Evolutionary conservation across 1,140 invertebrate species (phyloP).

Genomic region (Pygmarrhopalites habei): DNA sequence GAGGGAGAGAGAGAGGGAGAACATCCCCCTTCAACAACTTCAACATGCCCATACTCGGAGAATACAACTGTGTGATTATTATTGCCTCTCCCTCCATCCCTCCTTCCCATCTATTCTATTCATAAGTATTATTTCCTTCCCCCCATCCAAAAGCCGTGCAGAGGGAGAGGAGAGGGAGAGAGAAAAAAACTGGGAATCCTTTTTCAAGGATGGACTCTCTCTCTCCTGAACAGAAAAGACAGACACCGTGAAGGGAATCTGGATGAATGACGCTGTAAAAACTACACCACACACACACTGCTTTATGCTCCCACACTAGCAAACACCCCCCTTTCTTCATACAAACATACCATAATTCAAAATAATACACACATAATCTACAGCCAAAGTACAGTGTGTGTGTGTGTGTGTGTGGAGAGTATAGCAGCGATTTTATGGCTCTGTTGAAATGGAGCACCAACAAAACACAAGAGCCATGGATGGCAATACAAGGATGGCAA

Average conservation of each 20-base stretch:
- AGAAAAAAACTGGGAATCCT: too few relatives aligned
- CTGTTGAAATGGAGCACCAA: slow-evolving; percentile 19
- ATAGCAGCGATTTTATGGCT: slow-evolving; percentile 25
- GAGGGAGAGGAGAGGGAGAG: too few relatives aligned
- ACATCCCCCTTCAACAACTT: slow-evolving; percentile 16
- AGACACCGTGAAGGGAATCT: slow-evolving; percentile 1
- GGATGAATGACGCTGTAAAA: slow-evolving; percentile 20
- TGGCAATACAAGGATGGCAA: too few relatives aligned
- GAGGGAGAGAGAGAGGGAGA: slow-evolving; percentile 4
- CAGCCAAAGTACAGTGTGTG: not conserved
- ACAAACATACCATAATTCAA: slow-evolving; percentile 7
- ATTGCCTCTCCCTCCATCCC: not conserved
- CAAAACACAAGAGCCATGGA: too few relatives aligned
- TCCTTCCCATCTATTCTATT: not conserved
- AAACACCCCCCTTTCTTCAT: too few relatives aligned
- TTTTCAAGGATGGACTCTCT: too few relatives aligned
- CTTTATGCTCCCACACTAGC: not conserved
- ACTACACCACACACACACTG: not conserved
- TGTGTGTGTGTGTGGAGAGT: slow-evolving; percentile 1
- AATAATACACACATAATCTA: not conserved
- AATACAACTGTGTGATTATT: too few relatives aligned
- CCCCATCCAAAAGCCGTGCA: too few relatives aligned
- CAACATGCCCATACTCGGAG: too few relatives aligned
- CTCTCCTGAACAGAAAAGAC: too few relatives aligned
- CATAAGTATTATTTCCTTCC: slow-evolving; percentile 33